Percentiles rank a stretch among this genome's conserved stretches.
Evolutionary conservation across 2,888 invertebrate genomes (phyloP).

Genomic region (Limenitis camilla): DNA sequence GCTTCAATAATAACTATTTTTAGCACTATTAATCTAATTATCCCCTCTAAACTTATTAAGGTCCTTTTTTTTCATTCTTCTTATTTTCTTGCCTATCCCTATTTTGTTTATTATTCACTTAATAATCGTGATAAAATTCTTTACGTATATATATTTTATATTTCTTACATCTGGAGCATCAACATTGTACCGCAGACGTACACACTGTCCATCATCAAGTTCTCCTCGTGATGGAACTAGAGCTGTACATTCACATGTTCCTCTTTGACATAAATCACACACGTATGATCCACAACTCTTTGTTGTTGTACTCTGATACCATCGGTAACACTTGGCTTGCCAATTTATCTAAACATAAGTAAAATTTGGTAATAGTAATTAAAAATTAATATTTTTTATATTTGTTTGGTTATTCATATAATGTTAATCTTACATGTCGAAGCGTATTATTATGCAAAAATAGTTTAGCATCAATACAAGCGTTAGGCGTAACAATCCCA

Average conservation of each 20-base stretch:
- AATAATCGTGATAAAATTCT: neutral
- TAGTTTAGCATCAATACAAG: constrained; percentile 28
- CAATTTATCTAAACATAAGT: neutral
- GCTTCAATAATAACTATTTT: no score
- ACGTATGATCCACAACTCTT: constrained; percentile 7
- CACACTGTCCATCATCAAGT: constrained; percentile 20
- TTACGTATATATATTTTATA: neutral
- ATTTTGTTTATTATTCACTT: no score
- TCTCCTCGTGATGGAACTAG: constrained; percentile 38
- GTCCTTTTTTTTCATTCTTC: no score
- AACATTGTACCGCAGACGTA: constrained; percentile 32
- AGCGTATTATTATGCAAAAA: constrained; percentile 43
- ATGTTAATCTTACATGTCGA: constrained; percentile 37
- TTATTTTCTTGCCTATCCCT: no score
- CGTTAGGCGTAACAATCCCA: constrained; percentile 40
- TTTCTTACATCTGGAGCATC: constrained; percentile 39
- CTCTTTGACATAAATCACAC: constrained; percentile 33
- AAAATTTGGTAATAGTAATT: no score
- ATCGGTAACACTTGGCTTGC: constrained; percentile 27
- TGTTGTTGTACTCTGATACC: constrained; percentile 25
- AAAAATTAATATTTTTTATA: no score
- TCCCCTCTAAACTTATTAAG: no score
- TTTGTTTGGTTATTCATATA: no score
- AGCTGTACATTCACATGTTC: constrained; percentile 40
- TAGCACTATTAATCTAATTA: no score